These are phyloP conservation scores for Mallotus villosus DNA, from an alignment of 2,797 vertebrate species.

Conservation along the genomic window DNA sequence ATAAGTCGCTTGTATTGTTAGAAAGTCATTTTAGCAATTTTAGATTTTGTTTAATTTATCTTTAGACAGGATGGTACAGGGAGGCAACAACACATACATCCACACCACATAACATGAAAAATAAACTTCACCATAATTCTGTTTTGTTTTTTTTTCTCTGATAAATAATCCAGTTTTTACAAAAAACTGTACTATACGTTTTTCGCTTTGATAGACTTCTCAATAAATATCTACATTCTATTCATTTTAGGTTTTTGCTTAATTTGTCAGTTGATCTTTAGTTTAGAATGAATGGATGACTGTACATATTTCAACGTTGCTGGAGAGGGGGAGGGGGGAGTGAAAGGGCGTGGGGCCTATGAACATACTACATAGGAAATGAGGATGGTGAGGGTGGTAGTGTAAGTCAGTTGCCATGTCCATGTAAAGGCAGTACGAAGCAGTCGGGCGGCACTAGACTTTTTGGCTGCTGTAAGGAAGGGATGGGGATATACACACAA, in stretches of 20 bases:
- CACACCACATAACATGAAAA: constrained; percentile 99
- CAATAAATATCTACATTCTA: constrained; percentile 85
- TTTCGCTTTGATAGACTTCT: constrained; percentile 73
- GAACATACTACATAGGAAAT: constrained; percentile 96
- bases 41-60: constrained; percentile 77
- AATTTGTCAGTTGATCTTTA: constrained; percentile 75
- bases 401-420: constrained; percentile 99
- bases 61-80: constrained; percentile 92
- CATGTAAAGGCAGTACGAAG: constrained; percentile 99
- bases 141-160: constrained; percentile 66
- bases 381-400: constrained; percentile 92
- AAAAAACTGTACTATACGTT: constrained; percentile 79
- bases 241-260: constrained; percentile 78
- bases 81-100: constrained; percentile 99
- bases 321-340: constrained; percentile 76
- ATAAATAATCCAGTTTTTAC: constrained; percentile 67
- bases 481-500: constrained; percentile 99
- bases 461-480: constrained; percentile 99
- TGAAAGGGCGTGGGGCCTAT: constrained; percentile 82
- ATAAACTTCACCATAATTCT: constrained; percentile 91
- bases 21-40: constrained; percentile 86
- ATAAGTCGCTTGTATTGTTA: constrained; percentile 90
- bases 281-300: constrained; percentile 88
- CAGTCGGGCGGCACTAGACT: constrained; percentile 99
- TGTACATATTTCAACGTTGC: constrained; percentile 88